These are phyloP conservation scores for Festucalex cinctus DNA, from an alignment of 2,113 vertebrate genomes.

Conservation along the genomic window DNA sequence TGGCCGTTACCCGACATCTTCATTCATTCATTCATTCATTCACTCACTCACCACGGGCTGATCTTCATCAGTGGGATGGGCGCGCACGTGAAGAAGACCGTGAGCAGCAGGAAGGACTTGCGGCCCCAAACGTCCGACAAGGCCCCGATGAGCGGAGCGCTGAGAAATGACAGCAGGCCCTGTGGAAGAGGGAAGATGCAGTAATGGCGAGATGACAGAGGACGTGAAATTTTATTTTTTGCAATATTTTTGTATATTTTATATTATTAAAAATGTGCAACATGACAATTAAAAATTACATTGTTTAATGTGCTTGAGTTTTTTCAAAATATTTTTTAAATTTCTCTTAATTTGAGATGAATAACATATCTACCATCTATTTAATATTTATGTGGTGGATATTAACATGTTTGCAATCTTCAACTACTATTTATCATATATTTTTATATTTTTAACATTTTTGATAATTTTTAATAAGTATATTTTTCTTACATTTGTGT, in stretches of 20 bases:
- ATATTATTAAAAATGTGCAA: no score
- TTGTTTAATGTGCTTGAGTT: no score
- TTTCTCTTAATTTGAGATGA: no score
- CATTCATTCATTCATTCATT: background rate
- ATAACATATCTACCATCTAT: no score
- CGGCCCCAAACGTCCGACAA: conserved; percentile 95
- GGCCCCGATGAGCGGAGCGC: conserved; percentile 92
- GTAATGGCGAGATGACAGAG: background rate
- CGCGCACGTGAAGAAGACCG: conserved; percentile 95
- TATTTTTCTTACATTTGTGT: no score
- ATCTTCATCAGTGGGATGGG: conserved; percentile 97
- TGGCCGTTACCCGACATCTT: background rate
- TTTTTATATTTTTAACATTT: no score
- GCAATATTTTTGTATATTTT: background rate
- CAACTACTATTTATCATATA: background rate
- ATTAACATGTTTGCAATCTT: background rate
- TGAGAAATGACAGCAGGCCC: conserved; percentile 94
- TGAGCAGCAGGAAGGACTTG: conserved; percentile 94
- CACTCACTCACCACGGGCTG: conserved; percentile 84
- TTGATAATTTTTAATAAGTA: no score
- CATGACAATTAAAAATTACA: background rate
- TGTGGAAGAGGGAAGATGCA: conserved; percentile 34
- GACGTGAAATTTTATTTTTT: background rate
- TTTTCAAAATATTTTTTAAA: no score
- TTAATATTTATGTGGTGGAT: no score